These are phyloP conservation scores for Parascotia fuliginaria DNA, from an alignment of 2,888 invertebrate genomes.

Conservation along the genomic window DNA sequence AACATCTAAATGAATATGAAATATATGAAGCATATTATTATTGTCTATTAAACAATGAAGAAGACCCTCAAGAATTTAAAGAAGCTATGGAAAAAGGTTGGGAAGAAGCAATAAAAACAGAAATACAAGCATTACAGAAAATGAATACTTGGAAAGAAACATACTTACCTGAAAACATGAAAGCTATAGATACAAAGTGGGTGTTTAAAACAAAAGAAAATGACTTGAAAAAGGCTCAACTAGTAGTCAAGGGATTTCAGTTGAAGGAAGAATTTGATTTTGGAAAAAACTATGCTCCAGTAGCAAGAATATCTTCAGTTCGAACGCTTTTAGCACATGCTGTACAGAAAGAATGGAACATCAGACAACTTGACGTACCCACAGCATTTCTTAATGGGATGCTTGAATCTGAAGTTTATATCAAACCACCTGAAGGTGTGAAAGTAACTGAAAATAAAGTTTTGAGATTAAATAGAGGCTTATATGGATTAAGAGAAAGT, in stretches of 20 bases:
- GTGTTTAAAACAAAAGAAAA: not conserved
- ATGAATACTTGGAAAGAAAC: not conserved
- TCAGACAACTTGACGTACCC: not conserved
- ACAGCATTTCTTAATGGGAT: slow-evolving; percentile 4
- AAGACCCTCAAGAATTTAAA: not conserved
- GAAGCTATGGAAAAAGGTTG: not conserved
- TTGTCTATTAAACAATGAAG: not conserved
- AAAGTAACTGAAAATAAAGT: not conserved
- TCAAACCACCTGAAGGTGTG: not conserved
- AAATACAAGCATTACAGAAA: not conserved
- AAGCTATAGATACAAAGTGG: slow-evolving; percentile 1
- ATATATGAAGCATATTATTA: not conserved
- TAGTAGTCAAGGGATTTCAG: slow-evolving; percentile 3
- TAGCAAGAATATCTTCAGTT: not conserved
- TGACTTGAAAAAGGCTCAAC: not conserved
- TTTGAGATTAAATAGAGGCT: not conserved
- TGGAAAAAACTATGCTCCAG: not conserved
- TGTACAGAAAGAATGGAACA: not conserved
- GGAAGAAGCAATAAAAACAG: not conserved
- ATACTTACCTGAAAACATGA: not conserved
- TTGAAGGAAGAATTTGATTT: not conserved
- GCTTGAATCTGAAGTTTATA: not conserved
- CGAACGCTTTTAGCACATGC: not conserved
- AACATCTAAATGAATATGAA: not conserved
- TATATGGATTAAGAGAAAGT: not conserved